phyloP scores from a whole-genome alignment of 2,888 invertebrate species.

The Lithophane socia region DNA sequence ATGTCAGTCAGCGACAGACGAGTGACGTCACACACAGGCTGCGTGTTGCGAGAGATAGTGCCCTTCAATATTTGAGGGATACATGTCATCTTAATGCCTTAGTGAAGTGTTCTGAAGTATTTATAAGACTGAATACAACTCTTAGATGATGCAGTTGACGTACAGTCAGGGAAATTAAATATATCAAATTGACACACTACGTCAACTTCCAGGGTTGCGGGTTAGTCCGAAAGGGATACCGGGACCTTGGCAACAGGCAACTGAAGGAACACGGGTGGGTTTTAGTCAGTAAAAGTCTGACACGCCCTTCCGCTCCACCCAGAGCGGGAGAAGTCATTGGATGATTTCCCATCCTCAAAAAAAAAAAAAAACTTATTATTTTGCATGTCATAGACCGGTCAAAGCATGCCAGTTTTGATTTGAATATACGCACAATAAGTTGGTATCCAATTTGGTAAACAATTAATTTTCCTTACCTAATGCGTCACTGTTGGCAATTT shows the following conservation, averaged over 20 bases:
- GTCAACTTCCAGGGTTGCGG: too few species aligned
- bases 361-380: too few species aligned
- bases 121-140: not conserved
- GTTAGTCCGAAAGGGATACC: too few species aligned
- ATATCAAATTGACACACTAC: not conserved
- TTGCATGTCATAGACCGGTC: not conserved
- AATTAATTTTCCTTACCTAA: not conserved
- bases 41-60: not conserved
- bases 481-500: not conserved
- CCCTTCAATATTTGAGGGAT: conserved; percentile 22
- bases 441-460: not conserved
- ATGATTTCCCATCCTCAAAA: too few species aligned
- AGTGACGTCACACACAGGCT: conserved; percentile 15
- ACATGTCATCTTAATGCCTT: not conserved
- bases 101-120: too few species aligned
- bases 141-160: not conserved
- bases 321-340: too few species aligned
- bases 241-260: too few species aligned
- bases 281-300: too few species aligned
- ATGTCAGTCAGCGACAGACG: conserved; percentile 7
- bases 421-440: not conserved
- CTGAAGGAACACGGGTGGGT: too few species aligned
- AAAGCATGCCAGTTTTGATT: not conserved
- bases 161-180: too few species aligned
- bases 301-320: too few species aligned